Base-by-base conservation (phyloP, 2,113 vertebrate species). In the Gambusia holbrooki region DNA sequence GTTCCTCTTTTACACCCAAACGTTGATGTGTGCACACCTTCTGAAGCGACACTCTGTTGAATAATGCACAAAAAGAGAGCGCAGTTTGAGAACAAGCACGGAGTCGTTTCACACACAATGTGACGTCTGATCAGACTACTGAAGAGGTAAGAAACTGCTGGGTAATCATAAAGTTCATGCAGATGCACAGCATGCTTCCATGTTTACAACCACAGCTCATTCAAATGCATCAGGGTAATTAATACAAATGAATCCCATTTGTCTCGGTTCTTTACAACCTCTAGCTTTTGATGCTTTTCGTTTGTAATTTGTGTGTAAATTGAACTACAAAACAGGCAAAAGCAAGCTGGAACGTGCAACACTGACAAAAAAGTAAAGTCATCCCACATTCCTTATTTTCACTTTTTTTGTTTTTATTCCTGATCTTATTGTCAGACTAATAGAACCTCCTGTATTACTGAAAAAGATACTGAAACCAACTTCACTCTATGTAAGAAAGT, bases 61-160 rank as follows among this genome's bases (percentile, higher is more conserved):
- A 58, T 58, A 10, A n/a, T 58, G 51, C 51, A 58, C 51, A 58
- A 58, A 25, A 58, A 58, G 7, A 58, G 22, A n/a, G 51, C 48
- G 48, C 27, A 37, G 68, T 63, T 62, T 28, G 37, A 78, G 83
- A 77, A 64, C 75, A 80, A 67, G 68, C 71, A 54, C 67, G 68
- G 68, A 73, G 75, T 70, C 83, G 77, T 75, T 81, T 77, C 64
- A 48, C 45, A 74, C 76, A 62, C 74, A 71, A 65, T 27, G 73
- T 79, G 77, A 35, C 79, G 30, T 29, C 73, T 77, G 35, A 71
- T 73, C 19, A 72, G 30, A 62, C 64, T 74, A 17, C 76, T 80
- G 66, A 80, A 63, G 69, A 62, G 72, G 76, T 76, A 27, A 88
- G 68, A 71, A 45, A 66, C n/a, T 71, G 29, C 37, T 45, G 45